Evolutionary conservation across 2,113 vertebrate genomes (phyloP).

Genomic region (Chloebia gouldiae): DNA sequence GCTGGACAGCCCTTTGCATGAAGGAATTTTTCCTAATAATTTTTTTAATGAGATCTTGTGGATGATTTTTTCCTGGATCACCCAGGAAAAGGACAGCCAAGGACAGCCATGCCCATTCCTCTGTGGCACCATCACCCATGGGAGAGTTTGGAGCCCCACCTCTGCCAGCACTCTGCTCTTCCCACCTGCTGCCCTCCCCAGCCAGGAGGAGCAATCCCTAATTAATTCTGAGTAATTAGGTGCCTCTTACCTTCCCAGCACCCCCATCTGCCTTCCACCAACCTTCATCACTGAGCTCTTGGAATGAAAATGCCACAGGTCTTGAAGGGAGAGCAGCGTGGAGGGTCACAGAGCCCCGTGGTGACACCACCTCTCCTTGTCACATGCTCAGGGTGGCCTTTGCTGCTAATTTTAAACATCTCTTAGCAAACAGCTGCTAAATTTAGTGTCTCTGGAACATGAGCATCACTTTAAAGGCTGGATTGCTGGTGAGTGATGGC

Average conservation of each 20-base stretch:
- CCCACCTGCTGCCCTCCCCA: not conserved
- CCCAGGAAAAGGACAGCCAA: not conserved
- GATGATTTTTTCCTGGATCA: not conserved
- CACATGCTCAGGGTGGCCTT: not conserved
- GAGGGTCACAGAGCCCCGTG: not conserved
- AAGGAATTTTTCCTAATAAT: not conserved
- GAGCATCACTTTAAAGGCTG: not conserved
- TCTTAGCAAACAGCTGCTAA: not conserved
- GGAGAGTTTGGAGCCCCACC: accelerated
- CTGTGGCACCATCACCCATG: accelerated
- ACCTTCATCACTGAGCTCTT: not conserved
- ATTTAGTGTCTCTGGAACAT: not conserved
- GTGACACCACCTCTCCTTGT: not conserved
- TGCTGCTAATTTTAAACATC: not conserved
- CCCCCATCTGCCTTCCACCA: not conserved
- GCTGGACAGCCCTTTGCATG: not conserved
- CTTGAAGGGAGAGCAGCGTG: not conserved
- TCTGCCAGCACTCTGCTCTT: not conserved
- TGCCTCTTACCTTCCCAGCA: not conserved
- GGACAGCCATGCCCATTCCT: accelerated
- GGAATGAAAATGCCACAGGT: not conserved
- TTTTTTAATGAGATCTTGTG: not conserved
- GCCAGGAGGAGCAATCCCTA: not conserved
- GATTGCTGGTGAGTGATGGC: not conserved
- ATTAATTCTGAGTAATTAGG: not conserved